Evolutionary conservation across 1,140 invertebrate genomes (phyloP).

Genomic region (Daktulosphaira vitifoliae): DNA sequence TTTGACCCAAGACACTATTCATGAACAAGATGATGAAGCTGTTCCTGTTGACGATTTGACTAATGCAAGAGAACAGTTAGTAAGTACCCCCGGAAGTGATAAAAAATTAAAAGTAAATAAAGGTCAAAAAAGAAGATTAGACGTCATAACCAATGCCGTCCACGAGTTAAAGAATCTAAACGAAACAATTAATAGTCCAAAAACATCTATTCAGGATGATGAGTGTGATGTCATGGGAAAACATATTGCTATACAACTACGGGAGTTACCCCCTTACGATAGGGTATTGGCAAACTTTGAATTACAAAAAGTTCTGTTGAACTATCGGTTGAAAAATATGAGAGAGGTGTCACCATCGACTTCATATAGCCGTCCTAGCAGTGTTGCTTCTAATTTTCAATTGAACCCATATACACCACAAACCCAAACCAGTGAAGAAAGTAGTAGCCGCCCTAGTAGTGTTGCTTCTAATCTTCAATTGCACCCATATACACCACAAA

Average conservation of each 20-base stretch:
- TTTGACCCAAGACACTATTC: conserved; percentile 5
- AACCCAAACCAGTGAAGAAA: no score
- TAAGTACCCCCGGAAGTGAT: background rate
- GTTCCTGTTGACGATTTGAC: background rate
- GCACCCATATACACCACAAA: no score
- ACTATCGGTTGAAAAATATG: conserved; percentile 10
- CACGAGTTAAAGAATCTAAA: conserved; percentile 9
- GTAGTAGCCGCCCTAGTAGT: background rate
- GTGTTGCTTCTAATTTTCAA: background rate
- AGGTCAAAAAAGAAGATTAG: conserved; percentile 2
- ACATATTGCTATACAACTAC: background rate
- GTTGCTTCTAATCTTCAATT: background rate
- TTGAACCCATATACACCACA: no score
- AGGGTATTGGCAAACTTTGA: conserved; percentile 7
- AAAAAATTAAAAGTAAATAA: background rate
- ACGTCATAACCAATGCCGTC: background rate
- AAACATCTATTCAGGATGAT: background rate
- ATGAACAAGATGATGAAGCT: background rate
- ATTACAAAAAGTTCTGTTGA: background rate
- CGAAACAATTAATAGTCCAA: background rate
- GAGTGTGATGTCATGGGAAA: conserved; percentile 6
- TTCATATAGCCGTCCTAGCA: background rate
- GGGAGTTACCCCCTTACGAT: background rate
- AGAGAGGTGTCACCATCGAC: background rate
- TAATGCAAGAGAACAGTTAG: background rate